Base-by-base conservation (phyloP, 2,113 vertebrate species). In the Cryptotis parvus region DNA sequence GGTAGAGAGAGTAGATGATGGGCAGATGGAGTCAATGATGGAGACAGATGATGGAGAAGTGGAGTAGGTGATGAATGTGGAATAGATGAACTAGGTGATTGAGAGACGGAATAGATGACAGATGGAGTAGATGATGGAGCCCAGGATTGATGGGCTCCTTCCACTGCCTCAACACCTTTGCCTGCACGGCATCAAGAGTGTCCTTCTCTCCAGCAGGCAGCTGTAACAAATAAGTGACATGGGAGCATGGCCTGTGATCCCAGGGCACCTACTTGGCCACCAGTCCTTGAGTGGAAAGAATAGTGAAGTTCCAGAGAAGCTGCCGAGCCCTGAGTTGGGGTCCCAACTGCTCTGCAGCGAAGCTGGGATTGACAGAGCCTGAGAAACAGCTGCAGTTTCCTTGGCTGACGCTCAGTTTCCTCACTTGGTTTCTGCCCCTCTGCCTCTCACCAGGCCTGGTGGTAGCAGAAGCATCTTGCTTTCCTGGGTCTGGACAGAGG, bases 401-500 rank as follows among this genome's bases (percentile, higher is more conserved):
- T 79, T 82, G 84, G 65, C 14, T 20, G 41, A 12, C 4, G 24
- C 55, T 58, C 55, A 58, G 18, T 58, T 58, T 58, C 55, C 22
- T 58, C 55, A 7, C 55, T 58, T 18, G 55, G 61, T 1, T 52
- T 81, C 90, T 68, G 33, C 35, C n/a, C 82, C 41, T 49, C 33
- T 22, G 55, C 0, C 1, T 27, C 55, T 7, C 0, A 43, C 9
- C 29, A 3, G 5, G 92, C 94, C 72, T 65, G 24, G 37, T 84
- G 22, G 33, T 70, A 63, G 10, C 12, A 3, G 27, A 11, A 26
- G 35, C 39, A n/a, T 77, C 74, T 39, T 2, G 18, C 85, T 92
- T 84, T 65, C 74, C 52, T 29, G 52, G 95, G n/a, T 88, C 75
- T 2, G 24, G 33, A 93, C 79, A 88, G 78, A 92, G 35, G 4